A percentile compares a stretch with the other conserved stretches of the same genome.
phyloP scores from a whole-genome alignment of 2,113 vertebrate genomes.

The Aptenodytes forsteri region DNA sequence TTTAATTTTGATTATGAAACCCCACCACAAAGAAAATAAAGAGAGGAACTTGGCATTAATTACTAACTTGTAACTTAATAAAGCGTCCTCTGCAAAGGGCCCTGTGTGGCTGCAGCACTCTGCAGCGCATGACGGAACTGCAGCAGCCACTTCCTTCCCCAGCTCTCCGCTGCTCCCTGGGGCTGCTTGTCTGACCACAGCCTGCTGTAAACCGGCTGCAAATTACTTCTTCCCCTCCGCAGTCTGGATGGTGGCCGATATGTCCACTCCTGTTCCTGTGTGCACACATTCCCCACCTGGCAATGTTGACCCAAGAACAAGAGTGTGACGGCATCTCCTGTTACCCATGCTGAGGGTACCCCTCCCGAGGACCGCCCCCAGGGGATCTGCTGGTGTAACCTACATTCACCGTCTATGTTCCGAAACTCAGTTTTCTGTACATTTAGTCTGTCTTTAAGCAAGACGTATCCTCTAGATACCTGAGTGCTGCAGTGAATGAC shows the following conservation, averaged over 20 bases:
- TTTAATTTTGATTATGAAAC: conserved; percentile 47
- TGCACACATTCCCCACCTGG: neutral
- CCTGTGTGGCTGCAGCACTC: neutral
- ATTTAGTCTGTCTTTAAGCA: neutral
- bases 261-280: neutral
- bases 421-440: neutral
- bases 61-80: conserved; percentile 44
- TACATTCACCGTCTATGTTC: neutral
- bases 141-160: neutral
- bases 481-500: neutral
- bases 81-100: neutral
- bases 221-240: neutral
- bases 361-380: fast-evolving
- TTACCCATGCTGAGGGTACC: neutral
- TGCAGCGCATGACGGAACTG: neutral
- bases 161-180: neutral
- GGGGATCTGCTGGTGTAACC: neutral
- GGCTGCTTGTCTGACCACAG: conserved; percentile 3
- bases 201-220: neutral
- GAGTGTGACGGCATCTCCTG: neutral
- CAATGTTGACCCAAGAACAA: neutral
- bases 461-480: neutral
- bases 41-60: conserved; percentile 53
- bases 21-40: conserved; percentile 31
- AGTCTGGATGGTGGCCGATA: neutral